phyloP scores from a whole-genome alignment of 2,888 invertebrate genomes.

The Sinelater perroti region DNA sequence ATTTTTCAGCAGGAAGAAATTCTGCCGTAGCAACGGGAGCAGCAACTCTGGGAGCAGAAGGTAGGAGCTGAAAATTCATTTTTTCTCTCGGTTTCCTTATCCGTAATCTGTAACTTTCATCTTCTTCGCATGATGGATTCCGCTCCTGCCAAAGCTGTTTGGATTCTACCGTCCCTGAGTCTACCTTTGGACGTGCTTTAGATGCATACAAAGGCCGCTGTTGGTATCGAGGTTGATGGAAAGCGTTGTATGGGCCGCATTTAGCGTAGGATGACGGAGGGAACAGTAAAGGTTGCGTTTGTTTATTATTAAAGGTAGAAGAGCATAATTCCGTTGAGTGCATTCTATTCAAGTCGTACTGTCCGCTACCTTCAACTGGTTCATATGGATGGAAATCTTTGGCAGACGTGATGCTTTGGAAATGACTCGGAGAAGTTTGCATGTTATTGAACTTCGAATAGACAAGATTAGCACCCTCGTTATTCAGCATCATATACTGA shows the following conservation, averaged over 20 bases:
- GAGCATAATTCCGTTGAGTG: conserved; percentile 40
- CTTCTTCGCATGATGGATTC: not conserved
- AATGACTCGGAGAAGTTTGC: not conserved
- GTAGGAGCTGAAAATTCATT: not conserved
- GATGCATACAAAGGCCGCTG: not conserved
- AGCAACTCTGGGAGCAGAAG: not conserved
- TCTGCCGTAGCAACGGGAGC: not conserved
- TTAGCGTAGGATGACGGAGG: conserved; percentile 16
- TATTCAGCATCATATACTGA: conserved; percentile 27
- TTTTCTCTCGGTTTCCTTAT: conserved; percentile 31
- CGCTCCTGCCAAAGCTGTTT: conserved; percentile 4
- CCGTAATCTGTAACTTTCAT: conserved; percentile 3
- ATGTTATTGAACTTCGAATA: conserved; percentile 6
- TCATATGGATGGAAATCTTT: conserved; percentile 35
- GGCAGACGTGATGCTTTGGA: not conserved
- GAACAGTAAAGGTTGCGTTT: conserved; percentile 6
- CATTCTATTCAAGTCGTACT: conserved; percentile 40
- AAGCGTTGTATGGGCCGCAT: not conserved
- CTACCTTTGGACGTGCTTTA: not conserved
- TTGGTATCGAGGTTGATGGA: not conserved
- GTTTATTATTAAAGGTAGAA: not conserved
- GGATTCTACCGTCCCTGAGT: not conserved
- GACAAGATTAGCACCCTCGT: conserved; percentile 3
- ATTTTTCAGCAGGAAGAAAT: not conserved
- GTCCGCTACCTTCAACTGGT: conserved; percentile 22